These are phyloP conservation scores for Rutpela maculata DNA, from an alignment of 2,888 invertebrate genomes.

Conservation along the genomic window DNA sequence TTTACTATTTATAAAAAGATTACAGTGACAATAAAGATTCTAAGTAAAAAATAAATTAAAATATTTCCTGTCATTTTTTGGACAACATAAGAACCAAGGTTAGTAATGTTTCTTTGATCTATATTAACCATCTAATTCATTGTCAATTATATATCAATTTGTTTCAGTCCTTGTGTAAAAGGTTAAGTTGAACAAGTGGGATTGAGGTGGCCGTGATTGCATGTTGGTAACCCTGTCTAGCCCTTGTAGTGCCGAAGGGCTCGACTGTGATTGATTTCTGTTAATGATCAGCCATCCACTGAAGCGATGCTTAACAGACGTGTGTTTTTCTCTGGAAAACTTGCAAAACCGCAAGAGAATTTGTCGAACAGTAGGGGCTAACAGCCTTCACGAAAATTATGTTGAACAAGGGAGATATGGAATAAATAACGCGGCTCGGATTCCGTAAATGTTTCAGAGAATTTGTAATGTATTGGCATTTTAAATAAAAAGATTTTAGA, in stretches of 20 bases:
- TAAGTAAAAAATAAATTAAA: too few species aligned
- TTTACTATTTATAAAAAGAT: too few species aligned
- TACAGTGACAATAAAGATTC: too few species aligned
- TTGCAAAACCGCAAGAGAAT: slow-evolving; percentile 32
- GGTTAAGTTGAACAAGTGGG: slow-evolving; percentile 50
- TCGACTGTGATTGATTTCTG: slow-evolving; percentile 53
- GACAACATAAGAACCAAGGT: too few species aligned
- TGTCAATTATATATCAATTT: slow-evolving; percentile 57
- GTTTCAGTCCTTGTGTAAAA: slow-evolving; percentile 51
- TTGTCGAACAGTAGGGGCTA: slow-evolving; percentile 14
- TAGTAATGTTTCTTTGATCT: not conserved
- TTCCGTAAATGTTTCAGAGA: slow-evolving; percentile 20
- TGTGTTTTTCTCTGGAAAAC: slow-evolving; percentile 36
- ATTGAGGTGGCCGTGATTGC: slow-evolving; percentile 49
- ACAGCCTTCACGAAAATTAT: slow-evolving; percentile 22
- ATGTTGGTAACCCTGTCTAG: slow-evolving; percentile 44
- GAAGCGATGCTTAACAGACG: slow-evolving; percentile 39
- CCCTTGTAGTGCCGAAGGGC: slow-evolving; percentile 39
- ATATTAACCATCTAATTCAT: slow-evolving; percentile 44
- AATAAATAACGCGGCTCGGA: slow-evolving; percentile 19
- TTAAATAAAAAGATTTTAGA: slow-evolving; percentile 1
- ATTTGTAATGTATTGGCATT: slow-evolving; percentile 17
- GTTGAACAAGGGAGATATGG: slow-evolving; percentile 22
- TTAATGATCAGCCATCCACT: slow-evolving; percentile 49
- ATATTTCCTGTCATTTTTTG: too few species aligned